phyloP scores from a whole-genome alignment of 37 sponge, comb jelly and placozoan species.

The Halichondria panicea region DNA sequence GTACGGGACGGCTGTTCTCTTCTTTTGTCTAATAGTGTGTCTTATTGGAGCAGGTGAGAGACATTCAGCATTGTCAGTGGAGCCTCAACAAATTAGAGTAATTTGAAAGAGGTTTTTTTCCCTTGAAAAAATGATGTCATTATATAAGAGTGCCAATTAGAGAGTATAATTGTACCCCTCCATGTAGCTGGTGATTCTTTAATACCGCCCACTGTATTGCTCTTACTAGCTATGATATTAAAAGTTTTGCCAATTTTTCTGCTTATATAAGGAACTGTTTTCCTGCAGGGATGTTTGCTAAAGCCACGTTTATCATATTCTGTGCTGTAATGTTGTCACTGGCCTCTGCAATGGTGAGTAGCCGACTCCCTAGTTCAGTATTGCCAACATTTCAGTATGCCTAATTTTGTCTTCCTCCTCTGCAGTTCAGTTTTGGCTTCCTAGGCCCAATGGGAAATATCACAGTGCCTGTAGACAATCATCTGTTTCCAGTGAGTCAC shows the following conservation, averaged over 20 bases:
- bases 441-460: conserved; percentile 3
- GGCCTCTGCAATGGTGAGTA: conserved; percentile 77
- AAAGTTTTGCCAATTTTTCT: not conserved
- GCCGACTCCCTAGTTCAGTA: no score
- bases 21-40: conserved; percentile 84
- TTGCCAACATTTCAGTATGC: not conserved
- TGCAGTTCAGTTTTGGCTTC: conserved; percentile 73
- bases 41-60: conserved; percentile 89
- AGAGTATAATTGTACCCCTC: no score
- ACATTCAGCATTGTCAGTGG: not conserved
- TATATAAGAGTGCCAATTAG: no score
- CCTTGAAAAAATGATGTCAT: no score
- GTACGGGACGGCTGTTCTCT: conserved; percentile 76
- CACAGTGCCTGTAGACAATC: conserved; percentile 6
- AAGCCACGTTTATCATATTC: conserved; percentile 87
- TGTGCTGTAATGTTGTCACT: conserved; percentile 79
- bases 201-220: no score
- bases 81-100: not conserved
- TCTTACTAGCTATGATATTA: no score
- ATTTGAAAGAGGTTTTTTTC: not conserved
- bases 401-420: not conserved
- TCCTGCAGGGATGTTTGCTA: conserved; percentile 88
- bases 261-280: not conserved
- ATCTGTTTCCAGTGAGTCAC: conserved; percentile 7
- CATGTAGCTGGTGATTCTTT: no score